Evolutionary conservation across 2,888 invertebrate species (phyloP).

Genomic region (Leptopilina drosophilae): DNA sequence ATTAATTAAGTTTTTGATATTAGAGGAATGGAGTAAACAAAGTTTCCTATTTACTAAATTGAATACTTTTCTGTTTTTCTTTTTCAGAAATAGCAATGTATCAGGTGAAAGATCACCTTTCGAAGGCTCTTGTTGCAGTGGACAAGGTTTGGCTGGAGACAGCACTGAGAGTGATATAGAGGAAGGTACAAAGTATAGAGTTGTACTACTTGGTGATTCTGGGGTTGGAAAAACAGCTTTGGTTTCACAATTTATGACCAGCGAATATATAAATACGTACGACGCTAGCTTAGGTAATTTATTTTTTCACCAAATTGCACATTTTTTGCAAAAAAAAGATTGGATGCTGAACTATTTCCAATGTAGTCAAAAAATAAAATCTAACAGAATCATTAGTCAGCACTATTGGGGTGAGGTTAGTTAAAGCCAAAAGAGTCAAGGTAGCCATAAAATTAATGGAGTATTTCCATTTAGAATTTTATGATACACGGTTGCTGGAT

Average conservation of each 20-base stretch:
- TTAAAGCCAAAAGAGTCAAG: no score
- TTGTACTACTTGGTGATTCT: slow-evolving; percentile 89
- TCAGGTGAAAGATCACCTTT: slow-evolving; percentile 88
- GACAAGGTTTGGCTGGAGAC: slow-evolving; percentile 82
- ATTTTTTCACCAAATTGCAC: neutral
- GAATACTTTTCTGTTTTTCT: slow-evolving; percentile 15
- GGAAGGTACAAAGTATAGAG: slow-evolving; percentile 86
- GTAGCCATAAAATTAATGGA: no score
- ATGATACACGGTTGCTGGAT: no score
- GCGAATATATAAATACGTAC: slow-evolving; percentile 96
- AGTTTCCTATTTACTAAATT: neutral
- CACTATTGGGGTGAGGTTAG: no score
- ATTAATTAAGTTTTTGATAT: no score
- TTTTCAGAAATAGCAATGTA: slow-evolving; percentile 83
- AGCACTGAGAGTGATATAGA: slow-evolving; percentile 82
- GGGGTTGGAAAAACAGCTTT: slow-evolving; percentile 95
- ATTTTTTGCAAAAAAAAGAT: no score
- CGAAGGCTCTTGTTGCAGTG: slow-evolving; percentile 91
- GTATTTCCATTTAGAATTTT: no score
- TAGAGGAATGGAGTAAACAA: no score
- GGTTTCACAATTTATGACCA: slow-evolving; percentile 95
- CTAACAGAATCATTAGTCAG: no score
- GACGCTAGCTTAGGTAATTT: slow-evolving; percentile 91
- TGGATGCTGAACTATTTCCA: neutral
- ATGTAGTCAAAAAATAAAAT: no score